These are phyloP conservation scores for Asobara japonica DNA, from an alignment of 1,140 invertebrate genomes.

Conservation along the genomic window DNA sequence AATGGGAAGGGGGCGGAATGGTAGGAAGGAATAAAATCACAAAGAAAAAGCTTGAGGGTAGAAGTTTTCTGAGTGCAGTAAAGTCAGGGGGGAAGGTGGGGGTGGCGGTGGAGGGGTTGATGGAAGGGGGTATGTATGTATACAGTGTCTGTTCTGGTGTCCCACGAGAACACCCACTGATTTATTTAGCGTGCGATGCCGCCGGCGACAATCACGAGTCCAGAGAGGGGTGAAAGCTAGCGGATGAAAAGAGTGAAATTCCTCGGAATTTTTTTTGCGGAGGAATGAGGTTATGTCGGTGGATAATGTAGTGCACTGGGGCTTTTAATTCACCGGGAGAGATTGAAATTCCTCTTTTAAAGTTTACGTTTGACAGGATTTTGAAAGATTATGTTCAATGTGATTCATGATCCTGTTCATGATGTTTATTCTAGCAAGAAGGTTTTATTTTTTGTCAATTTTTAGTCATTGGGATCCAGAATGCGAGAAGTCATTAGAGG, in stretches of 20 bases:
- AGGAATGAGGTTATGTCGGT: background rate
- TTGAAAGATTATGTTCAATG: background rate
- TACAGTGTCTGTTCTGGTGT: constrained; percentile 9
- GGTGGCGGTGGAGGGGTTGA: background rate
- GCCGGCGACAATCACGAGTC: constrained; percentile 12
- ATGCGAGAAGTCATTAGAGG: too few relatives aligned
- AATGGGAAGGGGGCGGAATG: background rate
- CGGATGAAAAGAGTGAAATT: background rate
- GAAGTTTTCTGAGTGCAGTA: background rate
- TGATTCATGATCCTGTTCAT: too few relatives aligned
- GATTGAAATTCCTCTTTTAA: background rate
- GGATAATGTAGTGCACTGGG: background rate
- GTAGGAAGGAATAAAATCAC: background rate
- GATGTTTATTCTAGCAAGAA: too few relatives aligned
- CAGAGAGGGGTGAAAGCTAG: background rate
- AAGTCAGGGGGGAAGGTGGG: background rate
- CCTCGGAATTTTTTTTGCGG: background rate
- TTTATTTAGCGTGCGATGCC: constrained; percentile 16
- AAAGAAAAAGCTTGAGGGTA: background rate
- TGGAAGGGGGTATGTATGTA: background rate
- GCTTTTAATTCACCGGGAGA: background rate
- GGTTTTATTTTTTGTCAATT: too few relatives aligned
- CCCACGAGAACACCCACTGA: constrained; percentile 14
- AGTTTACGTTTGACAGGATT: too few relatives aligned
- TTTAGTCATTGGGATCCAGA: too few relatives aligned